phyloP scores from a whole-genome alignment of 2,113 vertebrate species.

The Pipa parva region DNA sequence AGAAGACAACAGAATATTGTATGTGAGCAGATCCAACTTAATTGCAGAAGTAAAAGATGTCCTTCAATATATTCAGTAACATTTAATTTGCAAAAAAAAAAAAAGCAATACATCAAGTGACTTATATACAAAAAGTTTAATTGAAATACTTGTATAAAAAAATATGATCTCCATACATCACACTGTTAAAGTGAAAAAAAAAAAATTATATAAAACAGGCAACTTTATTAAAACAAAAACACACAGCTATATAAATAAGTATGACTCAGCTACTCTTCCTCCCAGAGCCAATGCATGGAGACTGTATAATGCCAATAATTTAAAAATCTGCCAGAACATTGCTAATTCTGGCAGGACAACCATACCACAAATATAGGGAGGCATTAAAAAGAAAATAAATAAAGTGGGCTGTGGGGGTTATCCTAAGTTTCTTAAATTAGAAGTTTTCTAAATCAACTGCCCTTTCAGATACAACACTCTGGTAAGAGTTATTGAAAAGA shows the following conservation, averaged over 20 bases:
- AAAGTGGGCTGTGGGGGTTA: constrained; percentile 49
- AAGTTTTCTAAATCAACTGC: constrained; percentile 80
- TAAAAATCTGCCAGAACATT: constrained; percentile 67
- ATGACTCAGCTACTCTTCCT: constrained; percentile 66
- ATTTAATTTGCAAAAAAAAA: no score
- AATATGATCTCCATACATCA: constrained; percentile 89
- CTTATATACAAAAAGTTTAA: constrained; percentile 91
- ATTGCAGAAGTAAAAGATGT: no score
- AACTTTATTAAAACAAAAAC: constrained; percentile 67
- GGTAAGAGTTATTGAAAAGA: constrained; percentile 22
- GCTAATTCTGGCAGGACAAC: constrained; percentile 60
- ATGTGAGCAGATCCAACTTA: no score
- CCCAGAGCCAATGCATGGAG: constrained; percentile 71
- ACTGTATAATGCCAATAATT: constrained; percentile 80
- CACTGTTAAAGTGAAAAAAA: constrained; percentile 73
- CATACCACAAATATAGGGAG: no score
- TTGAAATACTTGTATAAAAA: constrained; percentile 97
- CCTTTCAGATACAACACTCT: constrained; percentile 58
- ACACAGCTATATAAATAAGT: constrained; percentile 69
- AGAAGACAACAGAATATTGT: no score
- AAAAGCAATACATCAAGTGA: no score
- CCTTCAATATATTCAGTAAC: no score
- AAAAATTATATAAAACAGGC: constrained; percentile 56
- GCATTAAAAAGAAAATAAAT: constrained; percentile 60
- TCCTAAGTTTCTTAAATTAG: constrained; percentile 82